A percentile compares a stretch with the other conserved stretches of the same genome.
These are phyloP conservation scores for Gymnosoma rotundatum DNA, from an alignment of 2,888 invertebrate genomes.

Conservation along the genomic window DNA sequence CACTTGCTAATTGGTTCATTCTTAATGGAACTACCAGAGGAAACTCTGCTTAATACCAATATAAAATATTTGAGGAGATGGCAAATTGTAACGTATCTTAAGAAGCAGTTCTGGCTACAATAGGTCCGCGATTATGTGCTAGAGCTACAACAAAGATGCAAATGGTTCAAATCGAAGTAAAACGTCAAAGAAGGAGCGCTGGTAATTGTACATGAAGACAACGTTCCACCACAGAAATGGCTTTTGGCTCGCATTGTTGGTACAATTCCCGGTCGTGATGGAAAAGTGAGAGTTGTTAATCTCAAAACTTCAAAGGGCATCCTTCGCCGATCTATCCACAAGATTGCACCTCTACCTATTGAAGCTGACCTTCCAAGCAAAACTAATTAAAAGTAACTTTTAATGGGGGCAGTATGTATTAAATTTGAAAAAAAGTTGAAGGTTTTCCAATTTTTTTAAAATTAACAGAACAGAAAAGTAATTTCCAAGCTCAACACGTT, in stretches of 20 bases:
- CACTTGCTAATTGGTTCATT: constrained; percentile 67
- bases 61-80: constrained; percentile 46
- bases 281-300: too few species aligned
- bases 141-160: constrained; percentile 49
- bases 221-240: constrained; percentile 11
- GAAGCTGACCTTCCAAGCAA: not conserved
- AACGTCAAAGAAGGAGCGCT: constrained; percentile 61
- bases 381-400: constrained; percentile 30
- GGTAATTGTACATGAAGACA: constrained; percentile 65
- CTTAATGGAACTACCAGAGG: constrained; percentile 50
- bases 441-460: too few species aligned
- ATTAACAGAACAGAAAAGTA: too few species aligned
- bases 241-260: too few species aligned
- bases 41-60: constrained; percentile 3
- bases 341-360: constrained; percentile 44
- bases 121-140: constrained; percentile 62
- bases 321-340: constrained; percentile 40
- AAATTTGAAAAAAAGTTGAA: too few species aligned
- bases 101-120: constrained; percentile 57
- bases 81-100: constrained; percentile 58
- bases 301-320: too few species aligned
- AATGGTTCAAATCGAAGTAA: constrained; percentile 45
- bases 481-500: too few species aligned
- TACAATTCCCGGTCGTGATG: too few species aligned
- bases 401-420: constrained; percentile 55